Percentiles rank a stretch among this genome's conserved stretches.
Conservation (phyloP, 1,140 invertebrate genomes). For the Xylocopa sonorina region DNA sequence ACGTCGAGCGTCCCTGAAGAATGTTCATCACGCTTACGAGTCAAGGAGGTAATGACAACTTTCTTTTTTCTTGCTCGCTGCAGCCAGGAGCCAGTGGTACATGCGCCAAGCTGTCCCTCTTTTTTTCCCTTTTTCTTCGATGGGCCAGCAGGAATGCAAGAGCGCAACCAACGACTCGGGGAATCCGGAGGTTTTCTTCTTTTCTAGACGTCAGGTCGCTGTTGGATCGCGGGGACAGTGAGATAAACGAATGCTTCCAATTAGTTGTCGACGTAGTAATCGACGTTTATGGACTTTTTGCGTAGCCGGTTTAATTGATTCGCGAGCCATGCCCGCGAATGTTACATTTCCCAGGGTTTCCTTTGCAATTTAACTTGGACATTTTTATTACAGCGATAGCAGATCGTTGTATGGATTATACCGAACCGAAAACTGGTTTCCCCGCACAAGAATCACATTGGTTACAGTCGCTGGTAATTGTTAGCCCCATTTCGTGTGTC, state of each 20-base stretch:
- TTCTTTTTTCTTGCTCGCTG: constrained; percentile 1
- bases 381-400: not conserved
- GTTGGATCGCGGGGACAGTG: constrained; percentile 4
- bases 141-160: constrained; percentile 1
- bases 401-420: not conserved
- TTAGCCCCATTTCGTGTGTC: not conserved
- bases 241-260: constrained; percentile 37
- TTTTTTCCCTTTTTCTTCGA: not conserved
- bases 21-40: constrained; percentile 30
- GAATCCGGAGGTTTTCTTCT: constrained; percentile 23
- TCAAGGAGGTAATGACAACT: constrained; percentile 31
- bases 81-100: not conserved
- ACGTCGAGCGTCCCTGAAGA: constrained; percentile 12
- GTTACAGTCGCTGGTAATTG: not conserved
- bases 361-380: not conserved
- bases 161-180: not conserved
- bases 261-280: constrained; percentile 34
- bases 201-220: constrained; percentile 1
- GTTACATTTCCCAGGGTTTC: no score
- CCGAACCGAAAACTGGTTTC: not conserved
- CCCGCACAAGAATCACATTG: not conserved
- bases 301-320: not conserved
- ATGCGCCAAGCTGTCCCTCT: not conserved
- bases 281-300: constrained; percentile 24
- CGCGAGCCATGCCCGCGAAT: not conserved